phyloP scores from a whole-genome alignment of 2,888 invertebrate species.

The Ctena decussata region DNA sequence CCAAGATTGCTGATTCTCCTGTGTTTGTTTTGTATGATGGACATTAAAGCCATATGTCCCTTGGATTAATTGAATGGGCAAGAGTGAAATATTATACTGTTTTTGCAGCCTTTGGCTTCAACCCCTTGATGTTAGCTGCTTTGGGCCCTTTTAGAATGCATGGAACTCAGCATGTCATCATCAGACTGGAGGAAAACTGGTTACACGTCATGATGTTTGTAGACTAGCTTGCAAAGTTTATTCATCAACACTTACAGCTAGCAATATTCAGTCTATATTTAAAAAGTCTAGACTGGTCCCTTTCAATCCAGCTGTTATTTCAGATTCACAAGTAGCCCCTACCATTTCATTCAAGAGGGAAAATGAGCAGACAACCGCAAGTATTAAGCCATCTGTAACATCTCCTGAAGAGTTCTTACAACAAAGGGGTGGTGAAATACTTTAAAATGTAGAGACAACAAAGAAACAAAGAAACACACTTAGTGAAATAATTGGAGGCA shows the following conservation, averaged over 20 bases:
- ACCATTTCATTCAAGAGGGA: neutral
- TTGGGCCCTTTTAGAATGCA: slow-evolving; percentile 26
- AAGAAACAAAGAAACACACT: neutral
- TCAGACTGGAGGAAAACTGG: slow-evolving; percentile 9
- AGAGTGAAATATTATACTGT: slow-evolving; percentile 35
- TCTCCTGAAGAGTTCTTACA: neutral
- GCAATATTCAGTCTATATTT: slow-evolving; percentile 23
- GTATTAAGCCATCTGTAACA: neutral
- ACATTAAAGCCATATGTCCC: slow-evolving; percentile 42
- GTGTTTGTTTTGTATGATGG: slow-evolving; percentile 54
- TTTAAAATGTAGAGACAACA: neutral
- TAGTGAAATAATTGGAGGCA: neutral
- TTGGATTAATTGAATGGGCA: slow-evolving; percentile 43
- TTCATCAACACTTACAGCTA: slow-evolving; percentile 4
- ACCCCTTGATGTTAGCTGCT: slow-evolving; percentile 45
- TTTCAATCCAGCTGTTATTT: slow-evolving; percentile 9
- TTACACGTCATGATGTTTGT: neutral
- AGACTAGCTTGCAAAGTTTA: neutral
- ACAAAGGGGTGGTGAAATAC: neutral
- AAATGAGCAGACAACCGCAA: neutral
- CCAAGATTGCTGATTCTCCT: neutral
- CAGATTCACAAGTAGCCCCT: neutral
- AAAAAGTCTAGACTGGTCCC: slow-evolving; percentile 23
- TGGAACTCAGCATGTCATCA: slow-evolving; percentile 34
- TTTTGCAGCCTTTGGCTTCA: slow-evolving; percentile 50